Base-by-base conservation (phyloP, 2,797 vertebrate genomes). In the Coilia nasus region DNA sequence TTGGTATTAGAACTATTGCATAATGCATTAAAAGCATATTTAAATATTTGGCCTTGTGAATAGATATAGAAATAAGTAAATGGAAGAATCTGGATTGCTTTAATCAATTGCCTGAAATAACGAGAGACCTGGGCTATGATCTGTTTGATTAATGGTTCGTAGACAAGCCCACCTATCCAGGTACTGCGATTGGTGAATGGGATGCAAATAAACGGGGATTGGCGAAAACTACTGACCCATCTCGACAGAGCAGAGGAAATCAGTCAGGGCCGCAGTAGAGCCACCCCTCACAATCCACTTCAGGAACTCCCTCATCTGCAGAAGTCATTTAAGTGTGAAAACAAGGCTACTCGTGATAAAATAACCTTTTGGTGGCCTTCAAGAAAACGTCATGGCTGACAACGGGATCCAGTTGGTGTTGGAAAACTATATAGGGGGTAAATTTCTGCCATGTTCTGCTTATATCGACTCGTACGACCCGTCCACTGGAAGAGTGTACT, bases 371-470 rank as follows among this genome's bases (percentile, higher is more conserved):
- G 31, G 15, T 6, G 5, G 31, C 1, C 31, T 28, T 15, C 0
- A 25, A 25, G 5, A 41, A 75, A 41, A 35, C 15, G 56, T 57
- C 15, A 75, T 75, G 67, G 28, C 28, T 19, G 67, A 17, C 67
- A 75, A 75, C 14, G 31, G 67, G 31, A 41, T 4, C 17, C 15
- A 19, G 50, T 83, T 98, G 91, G 90, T 96, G 35, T 90, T 99
- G 92, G 96, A 99, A 91, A 99, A 99, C 89, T 99, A 95, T 87
- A 97, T 99, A 46, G 96, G 92, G 17, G 98, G 98, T 1, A 95
- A 93, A 87, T 99, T 99, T 84, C 88, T 97, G 50, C 91, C 97
- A 17, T 97, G 96, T 86, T 85, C 86, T 64, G 93, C 92, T 0
- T 95, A 97, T 46, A 90, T 99, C 50, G 96, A 99, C 92, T 98